Evolutionary conservation across 2,113 vertebrate species (phyloP).

Genomic region (Dascyllus trimaculatus): DNA sequence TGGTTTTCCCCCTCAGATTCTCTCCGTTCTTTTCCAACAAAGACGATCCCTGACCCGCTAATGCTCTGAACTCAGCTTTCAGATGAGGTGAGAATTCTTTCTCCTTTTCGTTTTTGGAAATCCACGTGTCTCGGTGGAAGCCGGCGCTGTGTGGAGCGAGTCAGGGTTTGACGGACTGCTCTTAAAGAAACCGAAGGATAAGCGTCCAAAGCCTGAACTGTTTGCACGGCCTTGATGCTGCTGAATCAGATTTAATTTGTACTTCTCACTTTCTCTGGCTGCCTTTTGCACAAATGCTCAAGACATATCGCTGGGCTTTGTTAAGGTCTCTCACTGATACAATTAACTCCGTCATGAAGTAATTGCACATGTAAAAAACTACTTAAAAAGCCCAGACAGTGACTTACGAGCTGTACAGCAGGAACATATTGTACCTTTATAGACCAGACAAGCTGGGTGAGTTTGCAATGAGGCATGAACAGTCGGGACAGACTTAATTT

Average conservation of each 20-base stretch:
- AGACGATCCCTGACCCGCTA: background rate
- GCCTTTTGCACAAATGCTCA: background rate
- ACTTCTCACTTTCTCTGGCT: slow-evolving; percentile 29
- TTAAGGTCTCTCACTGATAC: slow-evolving; percentile 29
- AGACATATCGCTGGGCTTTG: slow-evolving; percentile 12
- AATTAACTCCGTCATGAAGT: slow-evolving; percentile 29
- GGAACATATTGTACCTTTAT: background rate
- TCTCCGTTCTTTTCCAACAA: background rate
- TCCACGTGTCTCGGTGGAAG: background rate
- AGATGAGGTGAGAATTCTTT: background rate
- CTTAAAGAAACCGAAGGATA: slow-evolving; percentile 22
- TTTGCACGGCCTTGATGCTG: slow-evolving; percentile 22
- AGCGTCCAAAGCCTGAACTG: slow-evolving; percentile 11
- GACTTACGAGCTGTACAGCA: background rate
- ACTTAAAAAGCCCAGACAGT: slow-evolving; percentile 17
- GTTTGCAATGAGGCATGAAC: too few relatives aligned
- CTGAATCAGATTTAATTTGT: slow-evolving; percentile 40
- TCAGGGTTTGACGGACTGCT: slow-evolving; percentile 2
- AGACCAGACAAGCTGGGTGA: background rate
- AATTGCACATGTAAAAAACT: slow-evolving; percentile 26
- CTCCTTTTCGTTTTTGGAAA: too few relatives aligned
- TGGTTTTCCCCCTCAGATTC: background rate
- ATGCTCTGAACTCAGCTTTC: background rate
- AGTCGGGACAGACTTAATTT: too few relatives aligned
- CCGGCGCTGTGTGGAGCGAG: background rate